These are phyloP conservation scores for Xenopus petersii DNA, from an alignment of 2,797 vertebrate genomes.

Conservation along the genomic window DNA sequence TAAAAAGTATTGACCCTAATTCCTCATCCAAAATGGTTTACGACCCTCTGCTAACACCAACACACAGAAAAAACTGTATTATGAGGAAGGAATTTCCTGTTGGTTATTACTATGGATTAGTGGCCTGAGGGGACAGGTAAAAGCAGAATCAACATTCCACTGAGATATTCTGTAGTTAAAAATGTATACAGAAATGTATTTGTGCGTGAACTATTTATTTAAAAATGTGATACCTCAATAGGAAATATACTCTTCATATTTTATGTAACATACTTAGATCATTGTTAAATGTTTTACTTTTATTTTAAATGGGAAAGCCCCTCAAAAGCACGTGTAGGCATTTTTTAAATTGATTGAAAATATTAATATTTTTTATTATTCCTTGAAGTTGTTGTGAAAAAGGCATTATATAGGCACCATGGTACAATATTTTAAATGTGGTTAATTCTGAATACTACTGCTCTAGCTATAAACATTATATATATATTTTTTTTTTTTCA, in stretches of 20 bases:
- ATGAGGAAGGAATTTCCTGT: constrained; percentile 44
- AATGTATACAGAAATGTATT: neutral
- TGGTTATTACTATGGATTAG: constrained; percentile 47
- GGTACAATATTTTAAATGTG: no score
- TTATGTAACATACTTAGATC: neutral
- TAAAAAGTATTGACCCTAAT: constrained; percentile 21
- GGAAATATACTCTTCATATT: no score
- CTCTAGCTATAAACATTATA: no score
- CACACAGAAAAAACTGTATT: constrained; percentile 25
- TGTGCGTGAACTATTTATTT: neutral
- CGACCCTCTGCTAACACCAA: constrained; percentile 23
- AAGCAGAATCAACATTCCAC: constrained; percentile 39
- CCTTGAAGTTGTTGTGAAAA: no score
- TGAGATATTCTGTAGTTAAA: constrained; percentile 25
- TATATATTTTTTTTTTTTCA: no score
- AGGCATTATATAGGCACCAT: no score
- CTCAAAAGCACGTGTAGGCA: no score
- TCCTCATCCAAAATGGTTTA: constrained; percentile 7
- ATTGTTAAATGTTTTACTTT: neutral
- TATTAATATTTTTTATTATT: no score
- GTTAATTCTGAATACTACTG: no score
- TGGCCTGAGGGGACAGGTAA: constrained; percentile 45
- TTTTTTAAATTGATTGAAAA: no score
- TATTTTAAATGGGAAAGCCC: neutral
- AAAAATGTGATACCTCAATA: neutral